Evolutionary conservation across 2,113 vertebrate genomes (phyloP).

Genomic region (Morone saxatilis): DNA sequence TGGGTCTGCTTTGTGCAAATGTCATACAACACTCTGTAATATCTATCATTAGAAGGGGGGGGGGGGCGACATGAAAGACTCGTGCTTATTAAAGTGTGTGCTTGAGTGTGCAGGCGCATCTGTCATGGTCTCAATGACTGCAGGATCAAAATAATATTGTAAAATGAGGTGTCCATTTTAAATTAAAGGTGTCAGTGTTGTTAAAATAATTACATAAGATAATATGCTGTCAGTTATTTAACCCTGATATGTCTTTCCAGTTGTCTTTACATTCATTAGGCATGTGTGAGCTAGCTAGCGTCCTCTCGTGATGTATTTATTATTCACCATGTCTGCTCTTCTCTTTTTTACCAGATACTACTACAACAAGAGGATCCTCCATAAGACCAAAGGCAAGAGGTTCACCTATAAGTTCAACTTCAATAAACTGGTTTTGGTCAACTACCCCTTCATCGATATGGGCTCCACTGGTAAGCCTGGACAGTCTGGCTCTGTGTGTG

Average conservation of each 20-base stretch:
- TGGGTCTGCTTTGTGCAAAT: constrained; percentile 75
- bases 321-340: background rate
- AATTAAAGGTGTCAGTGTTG: constrained; percentile 15
- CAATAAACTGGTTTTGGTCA: constrained; percentile 94
- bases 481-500: constrained; percentile 21
- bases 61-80: constrained; percentile 63
- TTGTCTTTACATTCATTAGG: background rate
- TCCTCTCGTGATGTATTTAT: background rate
- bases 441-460: constrained; percentile 95
- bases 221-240: background rate
- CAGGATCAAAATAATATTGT: constrained; percentile 19
- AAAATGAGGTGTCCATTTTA: constrained; percentile 1
- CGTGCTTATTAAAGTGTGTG: constrained; percentile 66
- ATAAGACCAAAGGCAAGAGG: constrained; percentile 95
- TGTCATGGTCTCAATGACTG: constrained; percentile 38
- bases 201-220: background rate
- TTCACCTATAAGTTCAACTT: constrained; percentile 98
- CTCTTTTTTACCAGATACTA: constrained; percentile 86
- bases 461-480: constrained; percentile 85
- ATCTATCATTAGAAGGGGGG: constrained; percentile 47
- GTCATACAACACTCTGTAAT: constrained; percentile 80
- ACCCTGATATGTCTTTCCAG: background rate
- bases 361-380: constrained; percentile 95
- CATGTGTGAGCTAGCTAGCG: background rate
- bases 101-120: constrained; percentile 45